Evolutionary conservation across 2,888 invertebrate genomes (phyloP).

Genomic region (Pristionchus mayeri): DNA sequence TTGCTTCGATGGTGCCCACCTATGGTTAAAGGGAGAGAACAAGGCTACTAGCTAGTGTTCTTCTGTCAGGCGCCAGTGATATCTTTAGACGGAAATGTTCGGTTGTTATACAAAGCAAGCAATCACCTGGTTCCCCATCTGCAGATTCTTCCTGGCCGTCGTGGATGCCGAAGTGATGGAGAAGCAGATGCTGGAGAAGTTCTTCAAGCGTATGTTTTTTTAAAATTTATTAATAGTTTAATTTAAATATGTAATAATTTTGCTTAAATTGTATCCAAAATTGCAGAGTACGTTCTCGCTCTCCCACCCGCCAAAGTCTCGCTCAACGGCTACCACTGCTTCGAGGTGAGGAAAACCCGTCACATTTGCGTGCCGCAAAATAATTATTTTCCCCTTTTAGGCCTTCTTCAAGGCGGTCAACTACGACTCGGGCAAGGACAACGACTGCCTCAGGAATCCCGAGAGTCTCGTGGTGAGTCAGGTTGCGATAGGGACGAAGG

Average conservation of each 20-base stretch:
- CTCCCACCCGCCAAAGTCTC: neutral
- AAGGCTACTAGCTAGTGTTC: too few species aligned
- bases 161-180: neutral
- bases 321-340: neutral
- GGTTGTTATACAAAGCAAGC: neutral
- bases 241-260: neutral
- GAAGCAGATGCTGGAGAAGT: neutral
- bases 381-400: neutral
- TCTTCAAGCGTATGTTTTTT: slow-evolving; percentile 22
- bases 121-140: neutral
- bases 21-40: too few species aligned
- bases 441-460: neutral
- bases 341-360: neutral
- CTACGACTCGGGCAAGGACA: neutral
- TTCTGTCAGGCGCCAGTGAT: neutral
- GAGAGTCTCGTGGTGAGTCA: neutral
- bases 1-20: too few species aligned
- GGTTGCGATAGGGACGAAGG: neutral
- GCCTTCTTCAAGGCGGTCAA: slow-evolving; percentile 42
- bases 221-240: neutral
- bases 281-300: neutral
- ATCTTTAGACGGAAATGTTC: neutral
- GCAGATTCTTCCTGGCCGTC: neutral
- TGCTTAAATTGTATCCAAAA: neutral
- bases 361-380: neutral